Conservation (phyloP, 1,140 invertebrate species). For the Achroia grisella region DNA sequence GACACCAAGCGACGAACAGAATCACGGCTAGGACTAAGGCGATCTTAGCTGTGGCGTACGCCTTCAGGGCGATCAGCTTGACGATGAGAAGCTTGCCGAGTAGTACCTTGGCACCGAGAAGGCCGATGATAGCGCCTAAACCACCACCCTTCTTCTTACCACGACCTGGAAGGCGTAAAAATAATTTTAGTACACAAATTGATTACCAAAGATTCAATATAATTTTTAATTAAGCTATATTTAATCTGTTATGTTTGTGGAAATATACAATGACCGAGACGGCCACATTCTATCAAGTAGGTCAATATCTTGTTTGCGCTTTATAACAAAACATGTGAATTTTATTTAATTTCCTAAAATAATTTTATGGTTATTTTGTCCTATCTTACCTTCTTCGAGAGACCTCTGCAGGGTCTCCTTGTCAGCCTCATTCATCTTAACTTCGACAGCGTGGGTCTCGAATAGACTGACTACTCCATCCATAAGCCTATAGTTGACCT, state of each 20-base stretch:
- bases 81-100: conserved; percentile 65
- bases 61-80: conserved; percentile 61
- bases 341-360: not conserved
- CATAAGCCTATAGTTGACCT: conserved; percentile 59
- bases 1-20: conserved; percentile 57
- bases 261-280: too few species aligned
- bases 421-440: conserved; percentile 61
- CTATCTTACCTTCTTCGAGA: conserved; percentile 58
- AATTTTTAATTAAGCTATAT: too few species aligned
- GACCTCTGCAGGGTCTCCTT: conserved; percentile 58
- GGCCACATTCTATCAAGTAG: too few species aligned
- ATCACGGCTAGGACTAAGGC: conserved; percentile 56
- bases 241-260: too few species aligned
- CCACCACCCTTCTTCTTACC: conserved; percentile 54
- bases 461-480: conserved; percentile 60
- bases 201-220: too few species aligned
- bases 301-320: too few species aligned
- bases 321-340: not conserved
- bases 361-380: not conserved
- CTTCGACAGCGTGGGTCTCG: conserved; percentile 57
- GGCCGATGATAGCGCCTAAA: conserved; percentile 51
- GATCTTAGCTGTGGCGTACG: conserved; percentile 59
- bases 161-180: conserved; percentile 36
- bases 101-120: conserved; percentile 53
- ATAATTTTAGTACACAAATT: too few species aligned